Percentiles rank a stretch among this genome's conserved stretches.
Evolutionary conservation across 2,113 vertebrate genomes (phyloP).

Genomic region (Lutjanus erythropterus): DNA sequence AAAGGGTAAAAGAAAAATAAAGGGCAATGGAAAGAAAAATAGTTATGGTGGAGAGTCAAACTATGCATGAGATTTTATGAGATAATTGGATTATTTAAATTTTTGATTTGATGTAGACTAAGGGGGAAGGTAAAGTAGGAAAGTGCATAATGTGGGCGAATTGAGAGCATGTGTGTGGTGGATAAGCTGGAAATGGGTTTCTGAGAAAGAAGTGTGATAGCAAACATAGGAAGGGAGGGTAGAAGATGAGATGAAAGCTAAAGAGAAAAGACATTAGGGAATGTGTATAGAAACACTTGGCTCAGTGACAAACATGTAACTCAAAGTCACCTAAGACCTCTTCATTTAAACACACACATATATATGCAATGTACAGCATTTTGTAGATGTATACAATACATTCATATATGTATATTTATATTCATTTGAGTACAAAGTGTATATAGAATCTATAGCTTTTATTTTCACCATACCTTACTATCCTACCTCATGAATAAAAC

Average conservation of each 20-base stretch:
- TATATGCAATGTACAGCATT: not conserved
- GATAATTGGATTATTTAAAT: slow-evolving; percentile 26
- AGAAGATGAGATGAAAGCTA: slow-evolving; percentile 50
- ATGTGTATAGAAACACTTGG: slow-evolving; percentile 23
- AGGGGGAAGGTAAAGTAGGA: not conserved
- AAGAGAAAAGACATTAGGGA: slow-evolving; percentile 25
- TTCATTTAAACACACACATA: slow-evolving; percentile 13
- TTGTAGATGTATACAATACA: not conserved
- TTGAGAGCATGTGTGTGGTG: slow-evolving; percentile 28
- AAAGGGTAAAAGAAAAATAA: not conserved
- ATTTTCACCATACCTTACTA: not conserved
- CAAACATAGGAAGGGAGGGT: slow-evolving; percentile 27
- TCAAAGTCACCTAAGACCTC: slow-evolving; percentile 6
- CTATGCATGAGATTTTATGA: slow-evolving; percentile 16
- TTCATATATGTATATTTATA: not conserved
- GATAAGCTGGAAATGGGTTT: slow-evolving; percentile 53
- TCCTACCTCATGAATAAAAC: slow-evolving; percentile 59
- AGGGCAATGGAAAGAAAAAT: not conserved
- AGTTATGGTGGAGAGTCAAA: slow-evolving; percentile 7
- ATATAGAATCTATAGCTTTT: slow-evolving; percentile 17
- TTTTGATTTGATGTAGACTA: slow-evolving; percentile 30
- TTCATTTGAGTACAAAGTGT: slow-evolving; percentile 9
- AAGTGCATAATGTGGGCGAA: slow-evolving; percentile 26
- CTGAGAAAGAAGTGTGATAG: slow-evolving; percentile 43
- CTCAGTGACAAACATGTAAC: not conserved